A percentile compares a stretch with the other conserved stretches of the same genome.
These are phyloP conservation scores for Philereme vetulata DNA, from an alignment of 2,888 invertebrate genomes.

Conservation along the genomic window DNA sequence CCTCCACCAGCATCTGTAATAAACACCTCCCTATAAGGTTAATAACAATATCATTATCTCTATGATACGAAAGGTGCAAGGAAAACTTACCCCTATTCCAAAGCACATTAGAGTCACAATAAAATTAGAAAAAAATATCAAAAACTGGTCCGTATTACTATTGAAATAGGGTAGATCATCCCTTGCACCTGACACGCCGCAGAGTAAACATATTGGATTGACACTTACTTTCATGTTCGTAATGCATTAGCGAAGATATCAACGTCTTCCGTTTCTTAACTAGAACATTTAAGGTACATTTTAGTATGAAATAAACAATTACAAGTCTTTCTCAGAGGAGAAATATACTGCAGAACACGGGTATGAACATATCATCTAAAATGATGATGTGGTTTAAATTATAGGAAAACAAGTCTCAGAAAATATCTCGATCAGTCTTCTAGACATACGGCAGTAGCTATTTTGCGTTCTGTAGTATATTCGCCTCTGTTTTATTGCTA, in stretches of 20 bases:
- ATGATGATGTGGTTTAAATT: no score
- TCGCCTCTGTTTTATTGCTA: background rate
- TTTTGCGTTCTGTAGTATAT: background rate
- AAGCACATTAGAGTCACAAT: no score
- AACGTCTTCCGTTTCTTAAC: slow-evolving; percentile 58
- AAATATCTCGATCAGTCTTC: no score
- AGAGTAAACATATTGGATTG: slow-evolving; percentile 13
- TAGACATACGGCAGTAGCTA: background rate
- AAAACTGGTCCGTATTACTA: background rate
- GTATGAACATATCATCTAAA: background rate
- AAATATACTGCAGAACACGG: slow-evolving; percentile 7
- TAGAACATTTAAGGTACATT: slow-evolving; percentile 33
- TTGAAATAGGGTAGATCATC: slow-evolving; percentile 9
- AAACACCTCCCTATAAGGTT: slow-evolving; percentile 1
- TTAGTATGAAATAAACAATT: slow-evolving; percentile 22
- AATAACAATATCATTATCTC: background rate
- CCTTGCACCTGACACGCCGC: slow-evolving; percentile 16
- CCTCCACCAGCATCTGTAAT: slow-evolving; percentile 7
- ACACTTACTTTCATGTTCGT: slow-evolving; percentile 72
- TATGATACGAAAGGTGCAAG: slow-evolving; percentile 9
- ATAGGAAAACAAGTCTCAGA: no score
- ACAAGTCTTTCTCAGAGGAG: slow-evolving; percentile 1
- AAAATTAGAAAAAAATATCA: no score
- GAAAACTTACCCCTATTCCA: background rate
- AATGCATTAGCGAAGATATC: slow-evolving; percentile 48